These are phyloP conservation scores for Galendromus occidentalis DNA, from an alignment of 1,140 invertebrate genomes.

Conservation along the genomic window DNA sequence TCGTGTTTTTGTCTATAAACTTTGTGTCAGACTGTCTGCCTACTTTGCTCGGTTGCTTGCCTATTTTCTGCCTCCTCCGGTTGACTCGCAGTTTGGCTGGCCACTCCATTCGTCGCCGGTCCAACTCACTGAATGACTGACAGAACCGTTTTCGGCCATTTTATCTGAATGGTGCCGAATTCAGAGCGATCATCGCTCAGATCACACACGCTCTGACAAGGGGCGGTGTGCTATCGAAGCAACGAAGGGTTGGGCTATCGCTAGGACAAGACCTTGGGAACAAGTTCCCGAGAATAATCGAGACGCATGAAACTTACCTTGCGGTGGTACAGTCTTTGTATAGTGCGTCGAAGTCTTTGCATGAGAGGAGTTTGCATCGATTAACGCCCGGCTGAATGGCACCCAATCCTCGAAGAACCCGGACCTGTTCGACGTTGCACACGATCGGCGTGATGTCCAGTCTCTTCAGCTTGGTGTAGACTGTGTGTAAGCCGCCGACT, in stretches of 20 bases:
- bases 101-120: too few species aligned
- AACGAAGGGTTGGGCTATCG: neutral
- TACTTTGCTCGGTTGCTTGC: too few species aligned
- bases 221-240: neutral
- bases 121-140: too few species aligned
- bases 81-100: too few species aligned
- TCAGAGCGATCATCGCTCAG: too few species aligned
- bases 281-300: neutral
- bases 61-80: too few species aligned
- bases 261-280: neutral
- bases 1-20: too few species aligned
- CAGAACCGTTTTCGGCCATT: too few species aligned
- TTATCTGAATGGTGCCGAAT: too few species aligned
- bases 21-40: too few species aligned
- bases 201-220: neutral
- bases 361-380: slow-evolving; percentile 90
- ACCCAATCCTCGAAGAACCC: slow-evolving; percentile 82
- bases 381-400: slow-evolving; percentile 98
- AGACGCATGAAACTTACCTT: slow-evolving; percentile 52
- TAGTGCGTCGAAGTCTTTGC: slow-evolving; percentile 94
- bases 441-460: slow-evolving; percentile 94
- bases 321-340: slow-evolving; percentile 98
- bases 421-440: slow-evolving; percentile 97
- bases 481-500: slow-evolving; percentile 91
- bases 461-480: slow-evolving; percentile 94